Conservation (phyloP, 1,140 invertebrate genomes). For the Panagrolaimus sp. region DNA sequence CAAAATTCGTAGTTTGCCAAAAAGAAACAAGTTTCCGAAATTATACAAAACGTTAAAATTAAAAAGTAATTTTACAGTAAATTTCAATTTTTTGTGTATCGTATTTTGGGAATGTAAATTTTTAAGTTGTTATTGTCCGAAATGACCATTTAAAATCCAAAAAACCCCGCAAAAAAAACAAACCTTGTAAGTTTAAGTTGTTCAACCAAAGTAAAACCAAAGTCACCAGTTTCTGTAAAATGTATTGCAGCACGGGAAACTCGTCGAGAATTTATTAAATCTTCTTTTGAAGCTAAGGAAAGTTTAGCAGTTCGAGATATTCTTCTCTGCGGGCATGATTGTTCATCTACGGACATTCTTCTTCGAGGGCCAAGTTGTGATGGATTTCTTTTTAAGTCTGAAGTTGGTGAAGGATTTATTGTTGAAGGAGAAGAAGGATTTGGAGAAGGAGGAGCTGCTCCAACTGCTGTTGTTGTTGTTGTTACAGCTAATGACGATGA, state of each 20-base stretch:
- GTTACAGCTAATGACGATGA: too few species aligned
- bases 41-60: too few species aligned
- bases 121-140: background rate
- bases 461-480: too few species aligned
- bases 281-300: background rate
- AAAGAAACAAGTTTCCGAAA: too few species aligned
- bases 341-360: background rate
- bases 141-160: background rate
- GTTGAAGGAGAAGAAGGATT: too few species aligned
- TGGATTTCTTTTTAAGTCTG: too few species aligned
- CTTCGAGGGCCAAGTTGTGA: background rate
- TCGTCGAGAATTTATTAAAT: conserved; percentile 10
- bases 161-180: conserved; percentile 7
- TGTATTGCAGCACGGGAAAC: conserved; percentile 17
- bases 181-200: conserved; percentile 38
- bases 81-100: background rate
- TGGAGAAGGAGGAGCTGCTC: too few species aligned
- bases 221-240: conserved; percentile 36
- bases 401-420: too few species aligned
- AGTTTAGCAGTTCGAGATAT: background rate
- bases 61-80: background rate
- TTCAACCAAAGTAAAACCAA: conserved; percentile 33
- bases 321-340: background rate
- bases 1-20: too few species aligned
- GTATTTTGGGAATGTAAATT: background rate